Base-by-base conservation (phyloP, 2,888 invertebrate genomes). In the Sesia apiformis region DNA sequence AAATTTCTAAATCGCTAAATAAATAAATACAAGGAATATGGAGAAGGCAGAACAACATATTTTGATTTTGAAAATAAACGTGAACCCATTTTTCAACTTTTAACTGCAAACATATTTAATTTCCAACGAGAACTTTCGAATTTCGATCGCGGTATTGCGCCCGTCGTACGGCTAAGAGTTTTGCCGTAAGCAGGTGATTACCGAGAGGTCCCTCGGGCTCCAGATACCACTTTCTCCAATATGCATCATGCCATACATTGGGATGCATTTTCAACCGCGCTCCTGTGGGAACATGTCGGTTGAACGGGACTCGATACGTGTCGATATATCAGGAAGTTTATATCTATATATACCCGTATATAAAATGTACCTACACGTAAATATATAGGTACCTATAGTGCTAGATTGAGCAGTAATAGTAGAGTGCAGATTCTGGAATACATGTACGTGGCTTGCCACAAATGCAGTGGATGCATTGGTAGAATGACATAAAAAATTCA, bases 181-280 rank as follows among this genome's bases (percentile, higher is more conserved):
- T n/a, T 46, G 46, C 46, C 46, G 46, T 46, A 7, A 46, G 58
- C 72, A 74, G 72, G 76, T 81, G 81, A 84, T 84, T 81, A 84
- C 72, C 61, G 68, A 57, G 59, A 61, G 63, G 65, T 77, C 84
- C 74, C 80, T 43, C 51, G 78, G 68, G 82, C 60, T 59, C 62
- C 53, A 61, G 60, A 75, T 73, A 70, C 71, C 63, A 73, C 80
- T 81, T 79, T 74, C 78, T 76, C 74, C 62, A 78, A 64, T 76
- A 83, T 84, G 78, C 79, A 82, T 79, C 81, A 78, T 70, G 68
- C 56, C 52, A 62, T 60, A 58, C 56, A 40, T 40, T 67, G 60
- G 65, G 72, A 77, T 81, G 82, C 83, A 84, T 78, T 75, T 75
- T 69, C 67, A 69, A 72, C 78, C 77, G 65, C 74, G 65, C 55